These are phyloP conservation scores for Himalopsyche kuldschensis DNA, from an alignment of 2,888 invertebrate species.

Conservation along the genomic window DNA sequence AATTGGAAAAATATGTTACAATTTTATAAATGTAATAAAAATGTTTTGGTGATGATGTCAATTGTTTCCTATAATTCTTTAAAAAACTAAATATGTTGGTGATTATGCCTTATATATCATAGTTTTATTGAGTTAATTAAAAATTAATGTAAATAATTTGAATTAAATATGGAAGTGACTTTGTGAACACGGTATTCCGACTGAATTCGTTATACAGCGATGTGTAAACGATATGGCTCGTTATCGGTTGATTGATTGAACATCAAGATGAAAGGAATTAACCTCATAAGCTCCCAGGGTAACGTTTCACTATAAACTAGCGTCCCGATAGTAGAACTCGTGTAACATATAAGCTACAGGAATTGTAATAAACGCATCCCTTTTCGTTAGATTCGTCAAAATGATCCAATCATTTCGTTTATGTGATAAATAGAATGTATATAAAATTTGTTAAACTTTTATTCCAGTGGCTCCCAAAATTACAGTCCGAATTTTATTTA, in stretches of 20 bases:
- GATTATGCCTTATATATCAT: no score
- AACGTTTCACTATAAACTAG: neutral
- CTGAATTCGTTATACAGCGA: conserved; percentile 10
- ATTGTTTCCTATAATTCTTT: no score
- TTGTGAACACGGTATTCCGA: neutral
- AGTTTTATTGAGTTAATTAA: no score
- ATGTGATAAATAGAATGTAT: neutral
- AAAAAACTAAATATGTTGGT: no score
- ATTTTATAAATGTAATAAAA: no score
- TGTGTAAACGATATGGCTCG: conserved; percentile 30
- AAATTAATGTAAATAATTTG: no score
- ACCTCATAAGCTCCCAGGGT: conserved; percentile 24
- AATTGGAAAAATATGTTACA: no score
- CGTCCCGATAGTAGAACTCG: neutral
- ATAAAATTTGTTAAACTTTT: neutral
- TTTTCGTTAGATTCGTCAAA: neutral
- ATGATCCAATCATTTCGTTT: neutral
- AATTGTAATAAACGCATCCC: neutral
- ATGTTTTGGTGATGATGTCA: no score
- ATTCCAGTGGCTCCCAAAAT: no score
- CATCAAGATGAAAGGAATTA: conserved; percentile 26
- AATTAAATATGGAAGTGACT: neutral
- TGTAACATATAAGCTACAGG: neutral
- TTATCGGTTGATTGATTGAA: conserved; percentile 39
- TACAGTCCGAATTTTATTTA: no score